phyloP scores from a whole-genome alignment of 2,888 invertebrate species.

The Patella caerulea region DNA sequence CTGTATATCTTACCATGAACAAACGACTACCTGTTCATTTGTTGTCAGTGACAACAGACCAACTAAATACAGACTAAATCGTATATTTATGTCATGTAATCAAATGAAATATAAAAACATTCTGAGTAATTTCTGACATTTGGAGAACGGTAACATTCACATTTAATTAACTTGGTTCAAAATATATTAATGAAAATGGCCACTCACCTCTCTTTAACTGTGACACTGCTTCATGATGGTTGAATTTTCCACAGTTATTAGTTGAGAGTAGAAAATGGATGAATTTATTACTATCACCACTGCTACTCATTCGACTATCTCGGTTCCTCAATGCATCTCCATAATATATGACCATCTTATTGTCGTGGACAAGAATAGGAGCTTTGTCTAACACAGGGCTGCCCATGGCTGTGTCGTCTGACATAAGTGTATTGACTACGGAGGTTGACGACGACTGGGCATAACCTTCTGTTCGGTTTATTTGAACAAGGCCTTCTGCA shows the following conservation, averaged over 20 bases:
- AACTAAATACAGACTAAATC: no score
- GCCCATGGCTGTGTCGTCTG: neutral
- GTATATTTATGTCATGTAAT: no score
- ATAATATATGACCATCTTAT: slow-evolving; percentile 35
- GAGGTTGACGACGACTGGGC: neutral
- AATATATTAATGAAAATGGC: no score
- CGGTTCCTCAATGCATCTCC: slow-evolving; percentile 40
- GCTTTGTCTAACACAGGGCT: slow-evolving; percentile 1
- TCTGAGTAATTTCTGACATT: no score
- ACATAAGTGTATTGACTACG: neutral
- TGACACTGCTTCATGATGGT: slow-evolving; percentile 43
- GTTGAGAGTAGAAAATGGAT: slow-evolving; percentile 36
- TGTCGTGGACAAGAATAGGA: slow-evolving; percentile 1
- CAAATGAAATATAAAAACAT: no score
- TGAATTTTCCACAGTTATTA: slow-evolving; percentile 40
- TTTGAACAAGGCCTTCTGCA: neutral
- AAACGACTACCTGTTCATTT: no score
- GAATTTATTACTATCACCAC: slow-evolving; percentile 39
- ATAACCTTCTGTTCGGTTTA: neutral
- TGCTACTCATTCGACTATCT: slow-evolving; percentile 33
- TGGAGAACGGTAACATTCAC: no score
- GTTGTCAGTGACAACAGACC: no score
- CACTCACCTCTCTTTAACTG: slow-evolving; percentile 46
- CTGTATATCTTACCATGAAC: no score
- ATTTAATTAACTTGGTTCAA: no score